Evolutionary conservation across 2,888 invertebrate species (phyloP).

Genomic region (Myopa testacea): DNA sequence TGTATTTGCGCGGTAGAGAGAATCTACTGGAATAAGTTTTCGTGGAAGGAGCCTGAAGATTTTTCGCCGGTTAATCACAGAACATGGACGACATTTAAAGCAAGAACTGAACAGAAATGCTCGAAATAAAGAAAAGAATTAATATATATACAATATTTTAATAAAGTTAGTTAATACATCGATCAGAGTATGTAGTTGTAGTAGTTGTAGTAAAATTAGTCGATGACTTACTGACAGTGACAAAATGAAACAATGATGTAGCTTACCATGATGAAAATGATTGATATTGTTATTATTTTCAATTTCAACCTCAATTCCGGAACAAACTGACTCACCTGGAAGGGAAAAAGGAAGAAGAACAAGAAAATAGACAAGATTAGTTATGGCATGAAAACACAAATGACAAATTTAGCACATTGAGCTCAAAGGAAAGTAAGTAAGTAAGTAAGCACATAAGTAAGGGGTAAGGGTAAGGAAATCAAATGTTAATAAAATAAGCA

Average conservation of each 20-base stretch:
- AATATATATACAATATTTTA: not conserved
- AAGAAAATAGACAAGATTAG: conserved; percentile 38
- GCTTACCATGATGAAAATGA: conserved; percentile 68
- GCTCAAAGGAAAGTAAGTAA: not conserved
- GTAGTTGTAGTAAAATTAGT: conserved; percentile 33
- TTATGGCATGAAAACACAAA: not conserved
- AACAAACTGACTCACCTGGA: conserved; percentile 69
- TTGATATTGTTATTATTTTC: conserved; percentile 68
- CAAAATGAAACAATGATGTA: conserved; percentile 68
- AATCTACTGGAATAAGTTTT: too few relatives aligned
- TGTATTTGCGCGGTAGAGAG: too few relatives aligned
- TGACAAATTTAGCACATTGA: not conserved
- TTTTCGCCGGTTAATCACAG: not conserved
- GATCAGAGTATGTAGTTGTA: not conserved
- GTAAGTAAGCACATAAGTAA: too few relatives aligned
- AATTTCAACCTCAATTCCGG: conserved; percentile 69
- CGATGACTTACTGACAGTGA: conserved; percentile 56
- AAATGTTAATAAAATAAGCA: too few relatives aligned
- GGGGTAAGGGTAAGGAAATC: too few relatives aligned
- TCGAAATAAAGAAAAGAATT: conserved; percentile 39
- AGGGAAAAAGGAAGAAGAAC: conserved; percentile 46
- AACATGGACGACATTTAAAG: not conserved
- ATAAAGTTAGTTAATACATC: not conserved
- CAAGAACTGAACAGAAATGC: conserved; percentile 43
- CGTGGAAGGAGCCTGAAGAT: too few relatives aligned